Conservation (phyloP, 2,113 vertebrate species). For the Peucedramus taeniatus region DNA sequence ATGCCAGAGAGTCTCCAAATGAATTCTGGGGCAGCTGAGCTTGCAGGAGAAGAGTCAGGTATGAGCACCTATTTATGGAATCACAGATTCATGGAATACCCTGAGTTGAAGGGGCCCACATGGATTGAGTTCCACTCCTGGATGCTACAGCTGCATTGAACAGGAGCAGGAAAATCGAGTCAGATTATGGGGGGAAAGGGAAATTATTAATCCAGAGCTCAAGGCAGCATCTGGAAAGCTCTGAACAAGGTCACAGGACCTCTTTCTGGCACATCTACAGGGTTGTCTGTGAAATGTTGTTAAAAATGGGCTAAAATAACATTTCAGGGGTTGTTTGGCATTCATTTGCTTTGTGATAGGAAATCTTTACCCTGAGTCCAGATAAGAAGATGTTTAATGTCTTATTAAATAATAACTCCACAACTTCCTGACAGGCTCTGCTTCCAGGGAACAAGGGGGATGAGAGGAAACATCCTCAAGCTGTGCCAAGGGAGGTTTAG, state of each 20-base stretch:
- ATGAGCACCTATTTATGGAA: neutral
- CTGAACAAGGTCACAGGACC: neutral
- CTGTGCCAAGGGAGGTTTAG: neutral
- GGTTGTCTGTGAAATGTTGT: neutral
- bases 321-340: neutral
- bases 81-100: neutral
- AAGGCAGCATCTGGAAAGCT: neutral
- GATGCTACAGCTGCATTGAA: neutral
- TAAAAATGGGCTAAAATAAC: neutral
- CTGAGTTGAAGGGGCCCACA: neutral
- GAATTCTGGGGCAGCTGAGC: neutral
- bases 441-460: neutral
- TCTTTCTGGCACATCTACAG: neutral
- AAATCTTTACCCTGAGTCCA: neutral
- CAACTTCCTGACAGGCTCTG: neutral
- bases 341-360: neutral
- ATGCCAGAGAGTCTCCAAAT: neutral
- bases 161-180: neutral
- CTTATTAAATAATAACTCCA: neutral
- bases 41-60: neutral
- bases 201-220: neutral
- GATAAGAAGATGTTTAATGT: neutral
- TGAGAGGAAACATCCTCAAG: neutral
- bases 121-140: neutral
- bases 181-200: neutral